A percentile compares a stretch with the other conserved stretches of the same genome.
Conservation (phyloP, 2,797 vertebrate genomes). For the Leptoclinus maculatus region DNA sequence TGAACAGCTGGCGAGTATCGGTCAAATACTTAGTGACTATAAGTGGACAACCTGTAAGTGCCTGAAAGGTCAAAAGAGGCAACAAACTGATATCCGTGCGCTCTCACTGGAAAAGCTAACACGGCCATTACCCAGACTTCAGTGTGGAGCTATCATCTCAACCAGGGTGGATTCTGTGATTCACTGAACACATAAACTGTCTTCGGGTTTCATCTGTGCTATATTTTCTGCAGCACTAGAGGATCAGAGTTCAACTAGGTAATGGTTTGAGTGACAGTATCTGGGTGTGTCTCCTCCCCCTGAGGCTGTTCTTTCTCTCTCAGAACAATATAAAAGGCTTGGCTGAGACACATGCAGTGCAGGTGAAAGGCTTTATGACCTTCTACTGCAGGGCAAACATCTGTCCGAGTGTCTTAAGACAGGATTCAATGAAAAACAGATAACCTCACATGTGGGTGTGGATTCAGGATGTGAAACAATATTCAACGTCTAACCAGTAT, state of each 20-base stretch:
- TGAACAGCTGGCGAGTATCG: not conserved
- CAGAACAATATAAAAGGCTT: slow-evolving; percentile 4
- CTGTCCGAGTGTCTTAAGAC: not conserved
- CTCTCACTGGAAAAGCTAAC: slow-evolving; percentile 2
- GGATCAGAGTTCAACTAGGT: slow-evolving; percentile 12
- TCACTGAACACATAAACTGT: slow-evolving; percentile 6
- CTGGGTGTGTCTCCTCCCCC: slow-evolving; percentile 42
- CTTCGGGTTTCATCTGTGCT: slow-evolving; percentile 4
- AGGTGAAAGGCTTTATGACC: slow-evolving; percentile 20
- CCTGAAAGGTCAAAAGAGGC: not conserved
- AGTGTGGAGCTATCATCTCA: not conserved
- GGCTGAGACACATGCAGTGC: not conserved
- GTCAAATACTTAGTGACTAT: not conserved
- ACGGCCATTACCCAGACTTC: not conserved
- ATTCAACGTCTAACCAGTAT: not conserved
- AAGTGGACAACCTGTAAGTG: not conserved
- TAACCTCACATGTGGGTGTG: not conserved
- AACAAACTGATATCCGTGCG: not conserved
- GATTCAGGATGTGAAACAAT: not conserved
- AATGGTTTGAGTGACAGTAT: slow-evolving; percentile 9
- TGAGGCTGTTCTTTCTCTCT: slow-evolving; percentile 1
- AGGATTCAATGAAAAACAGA: not conserved
- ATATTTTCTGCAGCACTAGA: not conserved
- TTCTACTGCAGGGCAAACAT: not conserved
- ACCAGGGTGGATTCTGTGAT: not conserved